Base-by-base conservation (phyloP, 2,888 invertebrate species). In the Cancer borealis region DNA sequence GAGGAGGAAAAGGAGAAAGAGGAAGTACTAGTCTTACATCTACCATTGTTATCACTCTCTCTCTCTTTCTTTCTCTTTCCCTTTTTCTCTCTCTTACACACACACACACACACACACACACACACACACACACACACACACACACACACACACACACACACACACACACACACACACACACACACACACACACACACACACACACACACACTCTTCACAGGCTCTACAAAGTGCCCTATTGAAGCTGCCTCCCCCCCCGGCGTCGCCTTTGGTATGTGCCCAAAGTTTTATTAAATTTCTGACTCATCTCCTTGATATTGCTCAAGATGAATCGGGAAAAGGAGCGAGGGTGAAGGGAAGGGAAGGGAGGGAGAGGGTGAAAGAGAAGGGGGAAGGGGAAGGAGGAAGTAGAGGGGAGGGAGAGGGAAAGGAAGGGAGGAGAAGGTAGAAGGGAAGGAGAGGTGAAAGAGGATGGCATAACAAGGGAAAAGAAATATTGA, bases 61-160 rank as follows among this genome's bases (percentile, higher is more conserved):
- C 45, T 45, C 4, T 66, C 66, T n/a, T 2, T 66, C n/a, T 66
- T 6, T n/a, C n/a, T 21, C 66, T 10, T 17, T 12, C 6, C 17
- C 60, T 66, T n/a, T 66, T 3, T 14, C 66, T 21, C 10, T 5
- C 66, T 66, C 21, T 14, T 2, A 21, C 60, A 66, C 66, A 66
- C n/a, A n/a, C n/a, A n/a, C n/a, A n/a, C n/a, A n/a, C n/a, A n/a
- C n/a, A n/a, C n/a, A n/a, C n/a, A n/a, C n/a, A n/a, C n/a, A n/a
- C n/a, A n/a, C n/a, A n/a, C n/a, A n/a, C n/a, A n/a, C n/a, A n/a
- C n/a, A n/a, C n/a, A n/a, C n/a, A n/a, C n/a, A n/a, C n/a, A n/a
- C 66, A n/a, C 66, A 66, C 66, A 66, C 66, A 66, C 66, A 66
- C 66, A 66, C 66, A 66, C 66, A 66, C 66, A 66, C 66, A 66